Conservation (phyloP, 2,888 invertebrate genomes). For the Clanis bilineata region DNA sequence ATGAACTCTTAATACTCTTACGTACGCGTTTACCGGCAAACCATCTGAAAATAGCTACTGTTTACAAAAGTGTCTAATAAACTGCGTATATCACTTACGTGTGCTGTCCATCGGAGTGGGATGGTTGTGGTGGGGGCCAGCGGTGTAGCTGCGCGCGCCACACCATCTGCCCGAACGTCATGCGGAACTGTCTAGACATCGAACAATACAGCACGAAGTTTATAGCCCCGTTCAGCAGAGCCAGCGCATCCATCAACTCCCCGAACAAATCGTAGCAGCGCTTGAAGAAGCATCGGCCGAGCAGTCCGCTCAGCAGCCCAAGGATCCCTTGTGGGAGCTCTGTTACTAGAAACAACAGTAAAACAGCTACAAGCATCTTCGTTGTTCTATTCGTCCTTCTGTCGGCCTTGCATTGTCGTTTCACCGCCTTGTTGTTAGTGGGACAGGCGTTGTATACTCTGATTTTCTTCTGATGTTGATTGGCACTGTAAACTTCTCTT, state of each 20-base stretch:
- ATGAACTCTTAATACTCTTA: constrained; percentile 1
- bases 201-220: constrained; percentile 97
- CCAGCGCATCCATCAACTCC: constrained; percentile 94
- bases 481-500: constrained; percentile 86
- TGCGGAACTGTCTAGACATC: constrained; percentile 96
- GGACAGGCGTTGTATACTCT: constrained; percentile 73
- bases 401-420: constrained; percentile 69
- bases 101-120: constrained; percentile 84
- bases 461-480: constrained; percentile 85
- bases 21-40: constrained; percentile 13
- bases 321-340: constrained; percentile 93
- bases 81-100: constrained; percentile 75
- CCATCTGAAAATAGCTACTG: constrained; percentile 16
- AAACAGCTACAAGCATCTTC: constrained; percentile 92
- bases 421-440: constrained; percentile 60
- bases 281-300: constrained; percentile 87
- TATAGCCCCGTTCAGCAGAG: constrained; percentile 94
- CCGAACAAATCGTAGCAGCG: constrained; percentile 91
- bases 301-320: constrained; percentile 63
- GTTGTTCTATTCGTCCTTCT: constrained; percentile 89
- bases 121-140: constrained; percentile 75
- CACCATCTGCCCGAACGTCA: constrained; percentile 74
- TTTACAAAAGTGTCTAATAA: constrained; percentile 18
- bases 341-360: constrained; percentile 92
- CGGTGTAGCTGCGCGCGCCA: constrained; percentile 70